Percentiles rank a stretch among this genome's conserved stretches.
phyloP scores from a whole-genome alignment of 2,888 invertebrate genomes.

The Lacanobia oleracea region DNA sequence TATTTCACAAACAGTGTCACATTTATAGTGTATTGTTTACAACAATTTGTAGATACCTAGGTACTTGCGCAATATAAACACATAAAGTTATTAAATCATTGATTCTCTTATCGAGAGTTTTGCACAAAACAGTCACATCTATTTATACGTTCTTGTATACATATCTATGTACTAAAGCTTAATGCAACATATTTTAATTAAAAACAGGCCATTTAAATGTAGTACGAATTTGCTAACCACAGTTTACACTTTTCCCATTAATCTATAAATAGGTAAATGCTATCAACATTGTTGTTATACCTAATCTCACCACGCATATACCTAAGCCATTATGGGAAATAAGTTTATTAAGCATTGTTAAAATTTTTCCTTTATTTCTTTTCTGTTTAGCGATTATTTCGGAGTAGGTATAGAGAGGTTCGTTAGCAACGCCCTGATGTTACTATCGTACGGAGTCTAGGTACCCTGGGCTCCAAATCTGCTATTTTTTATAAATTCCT shows the following conservation, averaged over 20 bases:
- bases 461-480: too few species aligned
- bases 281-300: too few species aligned
- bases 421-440: too few species aligned
- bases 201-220: slow-evolving; percentile 22
- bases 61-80: slow-evolving; percentile 48
- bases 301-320: too few species aligned
- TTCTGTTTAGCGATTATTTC: background rate
- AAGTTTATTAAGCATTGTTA: background rate
- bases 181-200: slow-evolving; percentile 41
- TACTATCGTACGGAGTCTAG: too few species aligned
- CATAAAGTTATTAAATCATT: slow-evolving; percentile 48
- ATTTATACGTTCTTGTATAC: slow-evolving; percentile 13
- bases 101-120: slow-evolving; percentile 46
- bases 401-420: too few species aligned
- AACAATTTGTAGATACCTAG: slow-evolving; percentile 15
- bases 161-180: slow-evolving; percentile 3
- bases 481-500: too few species aligned
- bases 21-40: slow-evolving; percentile 43
- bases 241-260: slow-evolving; percentile 2
- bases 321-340: background rate
- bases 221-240: slow-evolving; percentile 43
- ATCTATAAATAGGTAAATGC: too few species aligned
- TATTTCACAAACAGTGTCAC: slow-evolving; percentile 44
- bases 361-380: background rate
- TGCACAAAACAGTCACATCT: slow-evolving; percentile 2